Percentiles rank a stretch among this genome's conserved stretches.
Evolutionary conservation across 2,888 invertebrate genomes (phyloP).

Genomic region (Eupithecia exiguata): DNA sequence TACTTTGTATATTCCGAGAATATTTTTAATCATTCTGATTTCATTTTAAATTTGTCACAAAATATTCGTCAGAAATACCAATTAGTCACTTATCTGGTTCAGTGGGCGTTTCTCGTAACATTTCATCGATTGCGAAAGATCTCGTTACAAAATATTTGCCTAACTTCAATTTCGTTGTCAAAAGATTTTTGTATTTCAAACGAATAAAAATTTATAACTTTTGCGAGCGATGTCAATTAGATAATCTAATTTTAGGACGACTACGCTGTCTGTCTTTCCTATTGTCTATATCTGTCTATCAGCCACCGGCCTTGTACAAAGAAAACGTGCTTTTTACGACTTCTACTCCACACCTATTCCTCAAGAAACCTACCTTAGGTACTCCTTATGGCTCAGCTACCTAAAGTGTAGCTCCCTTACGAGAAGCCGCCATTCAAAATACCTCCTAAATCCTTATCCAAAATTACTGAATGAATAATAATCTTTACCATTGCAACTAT

Average conservation of each 20-base stretch:
- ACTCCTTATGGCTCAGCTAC: too few species aligned
- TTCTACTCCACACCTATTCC: too few species aligned
- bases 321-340: too few species aligned
- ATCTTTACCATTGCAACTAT: too few species aligned
- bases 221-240: not conserved
- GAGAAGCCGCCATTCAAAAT: too few species aligned
- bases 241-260: not conserved
- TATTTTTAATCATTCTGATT: constrained; percentile 19
- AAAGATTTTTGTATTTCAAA: too few species aligned
- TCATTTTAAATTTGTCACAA: constrained; percentile 17
- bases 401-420: too few species aligned
- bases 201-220: not conserved
- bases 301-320: not conserved
- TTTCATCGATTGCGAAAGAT: not conserved
- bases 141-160: not conserved
- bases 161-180: not conserved
- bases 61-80: constrained; percentile 24
- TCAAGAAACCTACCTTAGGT: too few species aligned
- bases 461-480: not conserved
- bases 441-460: too few species aligned
- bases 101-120: constrained; percentile 1
- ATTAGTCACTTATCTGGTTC: constrained; percentile 28
- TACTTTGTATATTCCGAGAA: constrained; percentile 8
- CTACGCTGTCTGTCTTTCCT: not conserved
- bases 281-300: not conserved